Evolutionary conservation across 2,888 invertebrate genomes (phyloP).

Genomic region (Diadegma fenestrale): DNA sequence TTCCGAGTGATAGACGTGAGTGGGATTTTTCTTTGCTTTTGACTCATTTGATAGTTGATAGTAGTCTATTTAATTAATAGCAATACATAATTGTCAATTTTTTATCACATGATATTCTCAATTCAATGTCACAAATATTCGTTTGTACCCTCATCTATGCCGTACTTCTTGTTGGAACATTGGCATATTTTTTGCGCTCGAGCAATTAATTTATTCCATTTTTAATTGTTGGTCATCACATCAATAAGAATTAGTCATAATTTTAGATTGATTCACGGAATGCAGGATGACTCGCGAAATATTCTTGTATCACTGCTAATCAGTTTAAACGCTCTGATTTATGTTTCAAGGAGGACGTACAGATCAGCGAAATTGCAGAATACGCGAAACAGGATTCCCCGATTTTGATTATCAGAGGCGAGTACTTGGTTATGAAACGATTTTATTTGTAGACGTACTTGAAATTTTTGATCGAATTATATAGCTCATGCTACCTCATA

Average conservation of each 20-base stretch:
- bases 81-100: background rate
- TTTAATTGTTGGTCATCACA: background rate
- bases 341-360: slow-evolving; percentile 27
- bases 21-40: background rate
- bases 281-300: background rate
- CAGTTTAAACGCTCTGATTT: background rate
- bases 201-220: background rate
- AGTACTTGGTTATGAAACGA: slow-evolving; percentile 15
- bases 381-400: slow-evolving; percentile 30
- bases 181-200: background rate
- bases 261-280: background rate
- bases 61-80: background rate
- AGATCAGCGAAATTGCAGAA: slow-evolving; percentile 13
- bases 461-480: slow-evolving; percentile 5
- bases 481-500: slow-evolving; percentile 8
- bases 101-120: background rate
- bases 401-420: slow-evolving; percentile 37
- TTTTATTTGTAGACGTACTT: background rate
- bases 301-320: slow-evolving; percentile 24
- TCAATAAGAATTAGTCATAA: background rate
- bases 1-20: slow-evolving; percentile 48
- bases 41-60: background rate
- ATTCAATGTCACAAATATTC: slow-evolving; percentile 10
- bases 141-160: background rate
- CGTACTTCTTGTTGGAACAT: background rate